Percentiles rank a stretch among this genome's conserved stretches.
Evolutionary conservation across 2,888 invertebrate genomes (phyloP).

Genomic region (Cheilosia vernalis): DNA sequence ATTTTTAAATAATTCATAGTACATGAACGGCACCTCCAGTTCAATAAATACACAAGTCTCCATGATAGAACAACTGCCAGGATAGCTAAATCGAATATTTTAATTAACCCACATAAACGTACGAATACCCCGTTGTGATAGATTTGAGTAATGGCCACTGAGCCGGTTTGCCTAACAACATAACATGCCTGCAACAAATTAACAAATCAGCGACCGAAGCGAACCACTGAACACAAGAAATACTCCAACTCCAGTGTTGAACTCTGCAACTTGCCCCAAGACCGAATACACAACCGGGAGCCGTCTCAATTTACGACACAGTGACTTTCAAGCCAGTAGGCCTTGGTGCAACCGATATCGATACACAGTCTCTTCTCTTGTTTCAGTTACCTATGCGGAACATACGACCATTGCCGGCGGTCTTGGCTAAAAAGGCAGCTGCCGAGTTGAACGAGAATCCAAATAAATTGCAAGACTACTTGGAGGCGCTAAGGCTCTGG

Average conservation of each 20-base stretch:
- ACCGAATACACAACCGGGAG: background rate
- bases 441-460: constrained; percentile 84
- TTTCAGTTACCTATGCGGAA: constrained; percentile 79
- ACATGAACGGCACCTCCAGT: too few species aligned
- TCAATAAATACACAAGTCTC: too few species aligned
- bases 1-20: too few species aligned
- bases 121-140: too few species aligned
- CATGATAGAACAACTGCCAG: too few species aligned
- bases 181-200: background rate
- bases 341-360: constrained; percentile 76
- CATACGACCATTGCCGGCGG: constrained; percentile 79
- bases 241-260: background rate
- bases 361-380: constrained; percentile 10
- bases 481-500: constrained; percentile 84
- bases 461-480: constrained; percentile 80
- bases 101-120: too few species aligned
- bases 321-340: constrained; percentile 60
- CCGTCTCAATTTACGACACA: background rate
- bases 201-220: too few species aligned
- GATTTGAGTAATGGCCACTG: background rate
- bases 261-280: constrained; percentile 8
- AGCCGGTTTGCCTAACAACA: background rate
- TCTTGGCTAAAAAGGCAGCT: constrained; percentile 82
- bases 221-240: background rate
- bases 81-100: too few species aligned